Evolutionary conservation across 1,140 invertebrate genomes (phyloP).

Genomic region (Hycleus cichorii): DNA sequence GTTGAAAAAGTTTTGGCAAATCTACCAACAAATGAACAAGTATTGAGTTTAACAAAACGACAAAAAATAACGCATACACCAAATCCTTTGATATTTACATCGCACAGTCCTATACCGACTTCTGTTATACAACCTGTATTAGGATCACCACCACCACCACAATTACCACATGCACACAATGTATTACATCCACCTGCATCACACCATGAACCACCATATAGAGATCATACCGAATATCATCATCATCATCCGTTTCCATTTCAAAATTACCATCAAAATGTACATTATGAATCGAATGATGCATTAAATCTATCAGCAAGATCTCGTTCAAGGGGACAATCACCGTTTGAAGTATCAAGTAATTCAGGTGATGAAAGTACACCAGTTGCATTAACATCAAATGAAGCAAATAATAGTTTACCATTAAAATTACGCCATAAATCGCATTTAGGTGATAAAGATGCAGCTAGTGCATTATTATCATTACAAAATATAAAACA

Average conservation of each 20-base stretch:
- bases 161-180: constrained; percentile 32
- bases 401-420: constrained; percentile 54
- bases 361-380: constrained; percentile 63
- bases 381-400: constrained; percentile 41
- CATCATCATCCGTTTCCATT: constrained; percentile 27
- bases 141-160: constrained; percentile 43
- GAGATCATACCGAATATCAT: constrained; percentile 37
- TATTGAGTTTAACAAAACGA: constrained; percentile 71
- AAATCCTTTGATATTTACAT: constrained; percentile 46
- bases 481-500: constrained; percentile 77
- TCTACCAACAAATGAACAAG: constrained; percentile 72
- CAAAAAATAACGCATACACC: constrained; percentile 54
- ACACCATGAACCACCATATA: constrained; percentile 37
- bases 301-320: constrained; percentile 57
- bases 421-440: constrained; percentile 89
- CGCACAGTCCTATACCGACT: constrained; percentile 57
- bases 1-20: constrained; percentile 81
- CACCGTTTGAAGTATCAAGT: constrained; percentile 61
- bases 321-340: constrained; percentile 44
- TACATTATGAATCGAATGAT: constrained; percentile 48
- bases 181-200: constrained; percentile 33
- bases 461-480: constrained; percentile 69
- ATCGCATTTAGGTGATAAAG: constrained; percentile 80
- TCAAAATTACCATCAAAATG: constrained; percentile 29
- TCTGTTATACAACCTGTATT: constrained; percentile 56